Percentiles rank a stretch among this genome's conserved stretches.
Evolutionary conservation across 2,888 invertebrate species (phyloP).

Genomic region (Bursaphelenchus okinawaensis): DNA sequence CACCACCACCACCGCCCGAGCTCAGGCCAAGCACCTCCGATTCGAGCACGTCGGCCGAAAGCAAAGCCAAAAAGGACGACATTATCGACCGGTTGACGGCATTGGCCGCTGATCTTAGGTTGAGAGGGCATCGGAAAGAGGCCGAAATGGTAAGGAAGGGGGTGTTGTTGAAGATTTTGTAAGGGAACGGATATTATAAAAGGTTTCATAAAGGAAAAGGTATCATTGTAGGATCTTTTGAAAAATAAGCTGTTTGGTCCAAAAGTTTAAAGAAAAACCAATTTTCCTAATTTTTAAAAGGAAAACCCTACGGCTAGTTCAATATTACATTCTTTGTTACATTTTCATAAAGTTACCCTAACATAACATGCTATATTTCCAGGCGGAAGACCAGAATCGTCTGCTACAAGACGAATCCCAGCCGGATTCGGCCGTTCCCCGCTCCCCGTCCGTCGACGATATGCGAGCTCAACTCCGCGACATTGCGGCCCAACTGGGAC

Average conservation of each 20-base stretch:
- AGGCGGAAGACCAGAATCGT: background rate
- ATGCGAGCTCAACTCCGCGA: conserved; percentile 36
- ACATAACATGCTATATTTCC: no score
- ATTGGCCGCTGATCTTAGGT: background rate
- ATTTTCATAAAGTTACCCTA: no score
- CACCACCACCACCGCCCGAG: background rate
- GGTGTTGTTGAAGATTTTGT: background rate
- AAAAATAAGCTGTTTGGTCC: no score
- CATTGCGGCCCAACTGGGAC: conserved; percentile 33
- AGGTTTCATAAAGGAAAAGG: no score
- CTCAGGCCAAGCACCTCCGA: background rate
- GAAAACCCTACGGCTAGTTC: no score
- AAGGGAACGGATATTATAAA: no score
- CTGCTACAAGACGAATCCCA: background rate
- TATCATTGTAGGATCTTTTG: no score
- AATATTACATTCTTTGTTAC: no score
- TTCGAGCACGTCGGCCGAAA: background rate
- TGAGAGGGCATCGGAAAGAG: background rate
- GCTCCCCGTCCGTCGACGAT: conserved; percentile 20
- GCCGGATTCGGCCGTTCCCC: background rate
- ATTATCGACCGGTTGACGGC: background rate
- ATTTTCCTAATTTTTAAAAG: no score
- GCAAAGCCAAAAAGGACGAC: background rate
- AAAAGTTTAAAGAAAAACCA: no score
- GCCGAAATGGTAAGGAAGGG: background rate